Conservation (phyloP, 2,113 vertebrate species). For the Pseudolaguvia tuberculata region DNA sequence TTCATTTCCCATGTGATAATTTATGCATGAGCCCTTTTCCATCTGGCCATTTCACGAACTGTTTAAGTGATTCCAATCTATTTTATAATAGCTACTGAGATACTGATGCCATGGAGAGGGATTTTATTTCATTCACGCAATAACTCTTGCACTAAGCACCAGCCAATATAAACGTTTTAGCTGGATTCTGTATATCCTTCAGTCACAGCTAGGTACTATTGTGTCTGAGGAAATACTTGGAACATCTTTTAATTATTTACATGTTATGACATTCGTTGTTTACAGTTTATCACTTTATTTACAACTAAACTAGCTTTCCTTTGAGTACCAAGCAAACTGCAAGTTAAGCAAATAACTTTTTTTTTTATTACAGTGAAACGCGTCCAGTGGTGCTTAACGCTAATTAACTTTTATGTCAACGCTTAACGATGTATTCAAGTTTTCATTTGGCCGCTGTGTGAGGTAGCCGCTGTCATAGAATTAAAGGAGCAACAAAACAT, state of each 20-base stretch:
- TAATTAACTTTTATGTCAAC: conserved; percentile 35
- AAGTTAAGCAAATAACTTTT: conserved; percentile 17
- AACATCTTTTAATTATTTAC: conserved; percentile 25
- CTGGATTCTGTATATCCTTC: neutral
- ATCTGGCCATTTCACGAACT: conserved; percentile 29
- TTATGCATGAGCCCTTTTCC: conserved; percentile 21
- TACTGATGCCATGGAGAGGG: conserved; percentile 5
- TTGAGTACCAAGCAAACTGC: conserved; percentile 24
- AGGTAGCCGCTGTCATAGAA: conserved; percentile 39
- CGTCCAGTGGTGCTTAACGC: conserved; percentile 14
- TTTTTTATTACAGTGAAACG: conserved; percentile 18
- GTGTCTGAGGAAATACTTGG: neutral
- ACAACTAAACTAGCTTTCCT: neutral
- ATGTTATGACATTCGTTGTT: conserved; percentile 8
- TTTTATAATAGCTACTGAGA: conserved; percentile 34
- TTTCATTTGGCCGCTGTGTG: conserved; percentile 47
- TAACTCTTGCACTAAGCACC: conserved; percentile 26
- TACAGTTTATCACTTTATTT: conserved; percentile 31
- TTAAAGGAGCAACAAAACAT: conserved; percentile 35
- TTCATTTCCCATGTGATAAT: conserved; percentile 31
- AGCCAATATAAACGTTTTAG: conserved; percentile 26
- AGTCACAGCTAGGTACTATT: neutral
- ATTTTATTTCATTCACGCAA: conserved; percentile 29
- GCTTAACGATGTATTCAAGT: conserved; percentile 36
- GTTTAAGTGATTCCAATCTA: conserved; percentile 26